Evolutionary conservation across 2,113 vertebrate genomes (phyloP).

Genomic region (Phasianus colchicus): DNA sequence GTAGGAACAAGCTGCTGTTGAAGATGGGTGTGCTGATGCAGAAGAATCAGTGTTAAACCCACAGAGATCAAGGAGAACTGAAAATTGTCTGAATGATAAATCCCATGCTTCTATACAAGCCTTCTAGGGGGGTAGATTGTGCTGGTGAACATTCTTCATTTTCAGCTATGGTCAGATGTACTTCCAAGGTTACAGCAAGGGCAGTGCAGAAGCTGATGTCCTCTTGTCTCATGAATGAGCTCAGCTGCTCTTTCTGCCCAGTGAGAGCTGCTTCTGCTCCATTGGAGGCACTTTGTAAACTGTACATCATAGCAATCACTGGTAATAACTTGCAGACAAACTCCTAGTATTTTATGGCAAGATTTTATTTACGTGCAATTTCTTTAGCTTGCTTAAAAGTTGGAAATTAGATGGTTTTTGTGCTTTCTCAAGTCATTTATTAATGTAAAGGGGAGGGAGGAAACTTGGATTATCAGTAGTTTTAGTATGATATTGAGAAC

Average conservation of each 20-base stretch:
- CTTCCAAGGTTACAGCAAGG: background rate
- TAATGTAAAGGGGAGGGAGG: background rate
- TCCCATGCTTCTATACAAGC: accelerated
- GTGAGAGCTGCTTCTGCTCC: background rate
- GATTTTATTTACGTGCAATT: background rate
- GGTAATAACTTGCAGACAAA: background rate
- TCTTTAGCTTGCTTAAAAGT: background rate
- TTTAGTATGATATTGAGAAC: background rate
- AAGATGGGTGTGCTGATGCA: background rate
- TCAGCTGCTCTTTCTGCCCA: background rate
- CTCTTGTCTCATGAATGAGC: background rate
- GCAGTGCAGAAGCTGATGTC: background rate
- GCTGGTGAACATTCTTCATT: background rate
- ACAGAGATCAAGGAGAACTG: background rate
- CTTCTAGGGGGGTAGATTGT: background rate
- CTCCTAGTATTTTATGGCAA: background rate
- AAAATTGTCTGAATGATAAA: background rate
- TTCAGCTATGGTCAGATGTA: background rate
- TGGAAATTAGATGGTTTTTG: background rate
- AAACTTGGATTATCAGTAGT: background rate
- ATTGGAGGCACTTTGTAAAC: background rate
- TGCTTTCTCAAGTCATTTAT: background rate
- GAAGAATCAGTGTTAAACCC: background rate
- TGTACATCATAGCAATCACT: background rate
- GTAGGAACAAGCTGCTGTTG: background rate